These are phyloP conservation scores for Pocillopora meandrina DNA, from an alignment of 92 coral and sea anemone species.

Conservation along the genomic window DNA sequence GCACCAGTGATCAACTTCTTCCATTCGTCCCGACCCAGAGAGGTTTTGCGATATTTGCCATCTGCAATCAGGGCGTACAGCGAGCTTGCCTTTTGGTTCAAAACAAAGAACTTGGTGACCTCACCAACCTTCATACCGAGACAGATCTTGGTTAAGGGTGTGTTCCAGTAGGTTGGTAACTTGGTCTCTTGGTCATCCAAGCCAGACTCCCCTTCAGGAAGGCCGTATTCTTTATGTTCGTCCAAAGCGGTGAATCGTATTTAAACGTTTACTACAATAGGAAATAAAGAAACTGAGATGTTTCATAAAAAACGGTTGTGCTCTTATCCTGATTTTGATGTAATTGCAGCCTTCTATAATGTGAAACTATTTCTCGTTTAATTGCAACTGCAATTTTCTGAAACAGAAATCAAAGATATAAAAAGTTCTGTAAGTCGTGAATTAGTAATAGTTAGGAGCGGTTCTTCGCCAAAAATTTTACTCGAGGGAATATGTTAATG, in stretches of 20 bases:
- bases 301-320: too few relatives aligned
- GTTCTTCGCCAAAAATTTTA: too few relatives aligned
- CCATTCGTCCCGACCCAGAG: constrained; percentile 27
- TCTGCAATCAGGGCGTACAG: constrained; percentile 35
- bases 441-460: too few relatives aligned
- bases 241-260: constrained; percentile 25
- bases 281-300: neutral
- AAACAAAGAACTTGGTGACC: constrained; percentile 17
- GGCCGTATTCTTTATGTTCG: constrained; percentile 12
- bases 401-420: too few relatives aligned
- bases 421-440: too few relatives aligned
- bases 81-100: constrained; percentile 25
- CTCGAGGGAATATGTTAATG: too few relatives aligned
- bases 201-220: constrained; percentile 5
- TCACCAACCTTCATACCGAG: constrained; percentile 32
- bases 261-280: constrained; percentile 11
- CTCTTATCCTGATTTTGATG: too few relatives aligned
- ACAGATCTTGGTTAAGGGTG: constrained; percentile 42
- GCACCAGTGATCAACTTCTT: constrained; percentile 26
- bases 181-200: constrained; percentile 34
- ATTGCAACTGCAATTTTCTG: too few relatives aligned
- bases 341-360: too few relatives aligned
- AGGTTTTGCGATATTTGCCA: constrained; percentile 8
- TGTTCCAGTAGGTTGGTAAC: constrained; percentile 48
- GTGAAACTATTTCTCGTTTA: too few relatives aligned